phyloP scores from a whole-genome alignment of 2,113 vertebrate species.

The Boulengeromyrus knoepffleri region DNA sequence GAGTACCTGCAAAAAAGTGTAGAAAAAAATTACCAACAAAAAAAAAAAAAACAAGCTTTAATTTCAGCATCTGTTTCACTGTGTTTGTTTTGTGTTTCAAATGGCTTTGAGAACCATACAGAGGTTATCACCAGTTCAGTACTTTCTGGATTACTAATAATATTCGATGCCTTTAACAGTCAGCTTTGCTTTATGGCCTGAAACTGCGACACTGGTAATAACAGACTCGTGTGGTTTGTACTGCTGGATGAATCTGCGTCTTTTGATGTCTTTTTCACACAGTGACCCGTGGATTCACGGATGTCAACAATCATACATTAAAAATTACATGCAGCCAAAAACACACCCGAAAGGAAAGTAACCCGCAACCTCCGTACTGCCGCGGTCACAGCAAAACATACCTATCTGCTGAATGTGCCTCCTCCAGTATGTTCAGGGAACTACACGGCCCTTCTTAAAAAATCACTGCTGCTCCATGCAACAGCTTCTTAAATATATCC shows the following conservation, averaged over 20 bases:
- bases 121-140: not conserved
- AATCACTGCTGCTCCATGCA: not conserved
- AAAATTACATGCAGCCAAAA: not conserved
- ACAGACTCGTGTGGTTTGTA: not conserved
- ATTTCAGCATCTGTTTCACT: not conserved
- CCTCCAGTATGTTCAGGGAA: not conserved
- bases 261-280: not conserved
- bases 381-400: not conserved
- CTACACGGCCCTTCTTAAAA: not conserved
- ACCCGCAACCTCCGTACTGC: not conserved
- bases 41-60: not conserved
- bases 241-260: not conserved
- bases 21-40: not conserved
- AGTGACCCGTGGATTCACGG: not conserved
- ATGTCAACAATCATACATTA: not conserved
- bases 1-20: not conserved
- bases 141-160: not conserved
- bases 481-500: not conserved
- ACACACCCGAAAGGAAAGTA: not conserved
- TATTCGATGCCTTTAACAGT: not conserved
- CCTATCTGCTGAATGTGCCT: not conserved
- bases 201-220: not conserved
- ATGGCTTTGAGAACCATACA: not conserved
- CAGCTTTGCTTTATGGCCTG: not conserved
- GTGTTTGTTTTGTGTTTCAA: not conserved